These are phyloP conservation scores for Macropis europaea DNA, from an alignment of 2,888 invertebrate species.

Conservation along the genomic window DNA sequence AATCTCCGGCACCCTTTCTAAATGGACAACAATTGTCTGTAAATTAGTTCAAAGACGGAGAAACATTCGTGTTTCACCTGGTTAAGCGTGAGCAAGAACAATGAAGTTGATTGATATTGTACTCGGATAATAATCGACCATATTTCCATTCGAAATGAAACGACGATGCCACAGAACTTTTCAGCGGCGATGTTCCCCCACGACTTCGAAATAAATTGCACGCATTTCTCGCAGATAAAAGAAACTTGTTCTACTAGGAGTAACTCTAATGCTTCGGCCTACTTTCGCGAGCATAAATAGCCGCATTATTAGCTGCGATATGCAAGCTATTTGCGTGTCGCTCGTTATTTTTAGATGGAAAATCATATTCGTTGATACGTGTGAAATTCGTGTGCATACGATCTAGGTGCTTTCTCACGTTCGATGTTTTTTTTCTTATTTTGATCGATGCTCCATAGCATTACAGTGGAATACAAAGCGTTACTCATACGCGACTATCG, in stretches of 20 bases:
- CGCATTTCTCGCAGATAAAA: neutral
- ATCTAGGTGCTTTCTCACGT: neutral
- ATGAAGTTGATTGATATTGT: no score
- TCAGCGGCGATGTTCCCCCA: neutral
- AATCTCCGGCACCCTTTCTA: no score
- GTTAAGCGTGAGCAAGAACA: no score
- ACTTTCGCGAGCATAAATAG: conserved; percentile 52
- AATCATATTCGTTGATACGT: conserved; percentile 19
- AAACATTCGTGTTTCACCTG: no score
- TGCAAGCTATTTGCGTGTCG: conserved; percentile 56
- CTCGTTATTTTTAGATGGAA: conserved; percentile 56
- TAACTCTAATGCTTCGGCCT: conserved; percentile 46
- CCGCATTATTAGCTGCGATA: conserved; percentile 52
- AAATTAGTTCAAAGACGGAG: no score
- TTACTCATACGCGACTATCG: no score
- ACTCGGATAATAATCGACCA: no score
- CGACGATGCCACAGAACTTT: neutral
- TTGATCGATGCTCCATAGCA: neutral
- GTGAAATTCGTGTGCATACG: neutral
- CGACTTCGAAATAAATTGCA: conserved; percentile 1
- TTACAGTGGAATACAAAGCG: no score
- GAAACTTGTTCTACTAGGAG: conserved; percentile 30
- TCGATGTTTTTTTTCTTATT: neutral
- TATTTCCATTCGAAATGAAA: no score
- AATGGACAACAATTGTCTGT: no score